These are phyloP conservation scores for Paguma larvata DNA, from an alignment of 2,797 vertebrate genomes.

Conservation along the genomic window DNA sequence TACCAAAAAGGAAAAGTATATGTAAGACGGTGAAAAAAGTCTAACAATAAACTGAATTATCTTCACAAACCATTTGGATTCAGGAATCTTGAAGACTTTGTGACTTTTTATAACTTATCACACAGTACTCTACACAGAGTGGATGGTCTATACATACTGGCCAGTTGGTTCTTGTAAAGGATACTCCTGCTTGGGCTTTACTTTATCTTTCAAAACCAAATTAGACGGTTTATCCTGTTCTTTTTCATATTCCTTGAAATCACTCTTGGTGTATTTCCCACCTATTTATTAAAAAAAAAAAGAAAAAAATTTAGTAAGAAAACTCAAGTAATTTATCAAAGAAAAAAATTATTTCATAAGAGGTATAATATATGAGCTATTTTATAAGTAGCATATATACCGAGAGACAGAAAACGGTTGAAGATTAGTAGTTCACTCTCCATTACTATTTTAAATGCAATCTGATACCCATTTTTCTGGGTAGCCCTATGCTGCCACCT, in stretches of 20 bases:
- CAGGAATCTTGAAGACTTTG: neutral
- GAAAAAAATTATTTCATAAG: constrained; percentile 15
- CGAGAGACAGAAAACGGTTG: neutral
- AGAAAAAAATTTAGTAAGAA: constrained; percentile 50
- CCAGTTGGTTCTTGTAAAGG: constrained; percentile 85
- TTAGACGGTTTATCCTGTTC: constrained; percentile 92
- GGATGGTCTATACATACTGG: neutral
- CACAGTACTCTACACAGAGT: neutral
- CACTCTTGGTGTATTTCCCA: constrained; percentile 96
- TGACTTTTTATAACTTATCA: neutral
- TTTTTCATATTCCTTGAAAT: constrained; percentile 98
- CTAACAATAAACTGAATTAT: constrained; percentile 17
- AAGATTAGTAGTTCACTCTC: constrained; percentile 8
- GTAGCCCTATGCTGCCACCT: constrained; percentile 83
- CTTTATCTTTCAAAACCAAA: constrained; percentile 95
- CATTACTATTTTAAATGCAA: neutral
- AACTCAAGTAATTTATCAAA: constrained; percentile 44
- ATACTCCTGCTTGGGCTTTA: constrained; percentile 97
- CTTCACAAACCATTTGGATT: neutral
- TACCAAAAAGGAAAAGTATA: constrained; percentile 32
- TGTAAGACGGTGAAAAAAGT: neutral
- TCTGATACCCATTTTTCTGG: neutral
- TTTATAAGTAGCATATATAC: neutral
- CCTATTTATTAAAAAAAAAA: constrained; percentile 88
- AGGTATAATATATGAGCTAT: neutral